Conservation (phyloP, 2,113 vertebrate genomes). For the Saimiri boliviensis region DNA sequence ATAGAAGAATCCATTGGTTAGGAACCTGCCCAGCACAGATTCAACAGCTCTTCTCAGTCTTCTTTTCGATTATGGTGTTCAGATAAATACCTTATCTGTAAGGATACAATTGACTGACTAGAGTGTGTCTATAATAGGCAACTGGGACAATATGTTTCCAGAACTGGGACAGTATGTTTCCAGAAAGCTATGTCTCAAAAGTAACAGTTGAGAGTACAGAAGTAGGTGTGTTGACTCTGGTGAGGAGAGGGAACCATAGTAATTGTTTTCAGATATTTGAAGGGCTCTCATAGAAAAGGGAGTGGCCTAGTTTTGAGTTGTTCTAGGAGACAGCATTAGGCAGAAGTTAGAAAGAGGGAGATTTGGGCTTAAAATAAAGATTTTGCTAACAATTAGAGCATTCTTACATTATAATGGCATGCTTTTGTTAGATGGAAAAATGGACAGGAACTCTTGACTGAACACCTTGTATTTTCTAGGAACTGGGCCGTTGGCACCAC, state of each 20-base stretch:
- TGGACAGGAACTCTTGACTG: constrained; percentile 52
- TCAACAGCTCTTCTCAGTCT: neutral
- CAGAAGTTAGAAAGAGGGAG: constrained; percentile 51
- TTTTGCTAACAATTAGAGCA: constrained; percentile 60
- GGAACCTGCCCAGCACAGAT: neutral
- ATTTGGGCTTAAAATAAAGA: constrained; percentile 57
- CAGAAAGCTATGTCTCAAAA: neutral
- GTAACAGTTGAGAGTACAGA: constrained; percentile 21
- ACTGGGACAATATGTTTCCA: neutral
- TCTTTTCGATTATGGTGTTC: neutral
- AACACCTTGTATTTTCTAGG: constrained; percentile 61
- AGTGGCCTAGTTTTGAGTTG: constrained; percentile 34
- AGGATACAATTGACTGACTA: neutral
- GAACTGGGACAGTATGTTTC: constrained; percentile 4
- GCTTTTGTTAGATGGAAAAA: constrained; percentile 59
- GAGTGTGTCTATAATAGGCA: neutral
- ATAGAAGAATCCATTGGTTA: neutral
- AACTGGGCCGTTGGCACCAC: neutral
- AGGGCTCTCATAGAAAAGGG: constrained; percentile 50
- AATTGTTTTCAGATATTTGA: constrained; percentile 50
- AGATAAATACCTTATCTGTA: neutral
- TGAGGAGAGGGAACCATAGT: neutral
- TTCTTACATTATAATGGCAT: constrained; percentile 55
- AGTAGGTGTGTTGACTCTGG: constrained; percentile 10
- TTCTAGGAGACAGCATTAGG: constrained; percentile 58